These are phyloP conservation scores for Eulemur rubriventer DNA, from an alignment of 2,797 vertebrate species.

Conservation along the genomic window DNA sequence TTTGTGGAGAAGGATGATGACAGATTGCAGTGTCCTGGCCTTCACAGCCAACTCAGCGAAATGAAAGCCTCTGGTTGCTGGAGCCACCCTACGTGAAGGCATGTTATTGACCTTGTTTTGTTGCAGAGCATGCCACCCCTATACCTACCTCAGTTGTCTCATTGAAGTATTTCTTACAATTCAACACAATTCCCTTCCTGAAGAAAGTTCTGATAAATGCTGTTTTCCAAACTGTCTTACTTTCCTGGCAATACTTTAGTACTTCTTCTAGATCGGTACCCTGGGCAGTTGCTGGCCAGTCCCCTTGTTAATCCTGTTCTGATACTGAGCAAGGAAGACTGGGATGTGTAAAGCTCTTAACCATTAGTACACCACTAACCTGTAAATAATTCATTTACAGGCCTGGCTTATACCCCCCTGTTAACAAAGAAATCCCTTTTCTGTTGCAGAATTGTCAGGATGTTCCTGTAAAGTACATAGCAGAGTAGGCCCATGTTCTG, in stretches of 20 bases:
- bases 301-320: not conserved
- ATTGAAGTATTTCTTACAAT: not conserved
- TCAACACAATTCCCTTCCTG: not conserved
- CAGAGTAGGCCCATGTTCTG: not conserved
- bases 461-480: not conserved
- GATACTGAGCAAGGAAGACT: not conserved
- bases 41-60: not conserved
- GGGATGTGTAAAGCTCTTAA: not conserved
- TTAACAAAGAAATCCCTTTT: not conserved
- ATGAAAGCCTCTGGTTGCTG: not conserved
- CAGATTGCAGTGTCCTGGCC: not conserved
- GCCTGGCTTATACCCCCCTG: not conserved
- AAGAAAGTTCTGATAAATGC: not conserved
- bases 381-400: not conserved
- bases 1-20: not conserved
- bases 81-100: not conserved
- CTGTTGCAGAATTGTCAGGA: not conserved
- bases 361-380: not conserved
- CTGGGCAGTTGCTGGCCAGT: not conserved
- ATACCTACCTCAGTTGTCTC: not conserved
- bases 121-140: not conserved
- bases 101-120: not conserved
- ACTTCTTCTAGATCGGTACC: not conserved
- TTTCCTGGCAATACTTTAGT: not conserved
- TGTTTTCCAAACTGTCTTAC: not conserved